Evolutionary conservation across 2,888 invertebrate species (phyloP).

Genomic region (Agonopterix subpropinquella): DNA sequence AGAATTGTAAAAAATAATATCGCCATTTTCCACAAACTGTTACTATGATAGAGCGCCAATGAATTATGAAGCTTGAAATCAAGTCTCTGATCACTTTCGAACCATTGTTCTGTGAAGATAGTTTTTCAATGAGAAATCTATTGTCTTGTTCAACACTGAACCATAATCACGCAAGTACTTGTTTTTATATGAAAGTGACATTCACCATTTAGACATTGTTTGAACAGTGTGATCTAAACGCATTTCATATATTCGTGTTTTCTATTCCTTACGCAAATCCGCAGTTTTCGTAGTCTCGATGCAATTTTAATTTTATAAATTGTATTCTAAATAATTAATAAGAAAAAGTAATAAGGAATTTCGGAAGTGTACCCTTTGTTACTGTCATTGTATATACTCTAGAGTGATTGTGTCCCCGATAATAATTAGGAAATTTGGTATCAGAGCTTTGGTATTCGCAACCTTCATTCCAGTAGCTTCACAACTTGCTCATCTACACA

Average conservation of each 20-base stretch:
- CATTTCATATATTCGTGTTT: conserved; percentile 14
- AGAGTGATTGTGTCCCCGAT: conserved; percentile 63
- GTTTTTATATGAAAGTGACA: conserved; percentile 19
- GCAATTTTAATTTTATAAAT: conserved; percentile 13
- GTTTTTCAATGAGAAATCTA: conserved; percentile 35
- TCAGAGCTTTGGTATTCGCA: conserved; percentile 51
- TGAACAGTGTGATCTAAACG: conserved; percentile 21
- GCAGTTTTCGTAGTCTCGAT: conserved; percentile 12
- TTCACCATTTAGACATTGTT: conserved; percentile 61
- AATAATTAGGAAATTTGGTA: conserved; percentile 48
- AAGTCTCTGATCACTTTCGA: conserved; percentile 36
- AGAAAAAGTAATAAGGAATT: conserved; percentile 41
- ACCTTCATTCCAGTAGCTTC: conserved; percentile 64
- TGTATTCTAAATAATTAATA: conserved; percentile 6
- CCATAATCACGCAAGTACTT: conserved; percentile 3
- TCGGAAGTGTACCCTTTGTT: conserved; percentile 49
- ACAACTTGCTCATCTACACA: conserved; percentile 51
- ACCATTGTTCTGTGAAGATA: conserved; percentile 34
- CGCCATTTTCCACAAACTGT: conserved; percentile 5
- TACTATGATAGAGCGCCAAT: conserved; percentile 7
- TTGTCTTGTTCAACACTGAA: conserved; percentile 20
- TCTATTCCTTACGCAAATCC: conserved; percentile 20
- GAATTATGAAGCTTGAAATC: conserved; percentile 12
- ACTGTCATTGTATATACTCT: conserved; percentile 63
- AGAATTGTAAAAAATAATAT: conserved; percentile 15